phyloP scores from a whole-genome alignment of 2,888 invertebrate genomes.

The Stegana nigrithorax region DNA sequence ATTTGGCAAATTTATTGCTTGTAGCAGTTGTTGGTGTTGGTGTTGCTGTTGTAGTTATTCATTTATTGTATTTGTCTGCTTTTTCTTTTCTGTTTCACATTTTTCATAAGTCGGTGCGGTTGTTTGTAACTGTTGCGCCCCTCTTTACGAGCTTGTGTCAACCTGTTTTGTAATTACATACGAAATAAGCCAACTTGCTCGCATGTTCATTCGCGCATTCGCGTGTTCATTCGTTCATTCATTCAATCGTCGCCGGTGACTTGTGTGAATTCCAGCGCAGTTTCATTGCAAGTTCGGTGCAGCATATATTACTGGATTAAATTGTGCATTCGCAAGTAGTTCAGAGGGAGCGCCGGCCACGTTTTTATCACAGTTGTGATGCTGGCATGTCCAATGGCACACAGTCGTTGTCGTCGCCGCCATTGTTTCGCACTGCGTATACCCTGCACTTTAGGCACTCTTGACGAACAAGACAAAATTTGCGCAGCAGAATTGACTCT shows the following conservation, averaged over 20 bases:
- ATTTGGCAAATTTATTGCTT: conserved; percentile 38
- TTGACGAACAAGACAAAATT: too few relatives aligned
- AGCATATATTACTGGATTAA: conserved; percentile 55
- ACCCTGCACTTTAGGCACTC: too few relatives aligned
- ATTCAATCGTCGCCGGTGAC: background rate
- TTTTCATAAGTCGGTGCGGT: background rate
- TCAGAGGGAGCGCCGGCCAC: conserved; percentile 23
- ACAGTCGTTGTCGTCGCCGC: background rate
- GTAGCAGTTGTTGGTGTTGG: background rate
- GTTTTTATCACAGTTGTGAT: too few relatives aligned
- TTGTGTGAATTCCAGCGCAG: background rate
- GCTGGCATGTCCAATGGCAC: too few relatives aligned
- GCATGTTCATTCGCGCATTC: background rate
- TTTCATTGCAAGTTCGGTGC: too few relatives aligned
- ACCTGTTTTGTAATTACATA: conserved; percentile 43
- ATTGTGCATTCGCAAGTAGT: too few relatives aligned
- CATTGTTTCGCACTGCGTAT: too few relatives aligned
- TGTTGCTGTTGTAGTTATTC: too few relatives aligned
- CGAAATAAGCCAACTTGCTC: conserved; percentile 25
- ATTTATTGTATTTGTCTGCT: too few relatives aligned
- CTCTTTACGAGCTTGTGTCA: conserved; percentile 9
- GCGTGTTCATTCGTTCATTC: background rate
- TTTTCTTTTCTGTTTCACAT: conserved; percentile 7
- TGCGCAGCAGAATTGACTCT: too few relatives aligned
- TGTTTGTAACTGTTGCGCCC: background rate